phyloP scores from a whole-genome alignment of 2,797 vertebrate genomes.

The Phyllotis vaccarum region DNA sequence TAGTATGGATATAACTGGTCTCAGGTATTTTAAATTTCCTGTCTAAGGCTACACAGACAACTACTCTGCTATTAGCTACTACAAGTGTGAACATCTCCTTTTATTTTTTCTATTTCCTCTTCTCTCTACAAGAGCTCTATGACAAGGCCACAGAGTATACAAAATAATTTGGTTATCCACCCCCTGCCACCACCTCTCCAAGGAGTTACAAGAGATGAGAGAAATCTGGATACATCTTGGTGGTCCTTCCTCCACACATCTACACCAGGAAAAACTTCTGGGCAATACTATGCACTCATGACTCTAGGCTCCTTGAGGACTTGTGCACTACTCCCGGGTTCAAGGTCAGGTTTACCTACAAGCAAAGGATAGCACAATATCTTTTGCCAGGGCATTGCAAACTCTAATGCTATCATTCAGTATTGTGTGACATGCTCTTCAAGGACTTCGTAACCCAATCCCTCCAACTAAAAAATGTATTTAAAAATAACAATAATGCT shows the following conservation, averaged over 20 bases:
- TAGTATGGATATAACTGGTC: neutral
- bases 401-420: neutral
- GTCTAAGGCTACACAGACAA: neutral
- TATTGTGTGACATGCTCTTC: neutral
- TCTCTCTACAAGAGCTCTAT: neutral
- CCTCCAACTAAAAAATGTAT: neutral
- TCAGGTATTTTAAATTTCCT: neutral
- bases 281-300: neutral
- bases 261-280: neutral
- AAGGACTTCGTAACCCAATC: neutral
- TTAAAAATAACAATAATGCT: neutral
- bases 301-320: neutral
- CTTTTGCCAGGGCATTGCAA: neutral
- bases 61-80: neutral
- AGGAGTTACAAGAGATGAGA: neutral
- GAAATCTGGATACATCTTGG: rapidly evolving
- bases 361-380: neutral
- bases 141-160: neutral
- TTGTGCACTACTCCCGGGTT: neutral
- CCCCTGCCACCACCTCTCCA: neutral
- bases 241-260: neutral
- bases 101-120: neutral
- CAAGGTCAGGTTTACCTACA: neutral
- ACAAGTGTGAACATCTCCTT: neutral
- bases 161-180: neutral